Evolutionary conservation across 2,888 invertebrate species (phyloP), one percentile per base, ranked within the genome.

Genomic region (Artemia sinica): DNA sequence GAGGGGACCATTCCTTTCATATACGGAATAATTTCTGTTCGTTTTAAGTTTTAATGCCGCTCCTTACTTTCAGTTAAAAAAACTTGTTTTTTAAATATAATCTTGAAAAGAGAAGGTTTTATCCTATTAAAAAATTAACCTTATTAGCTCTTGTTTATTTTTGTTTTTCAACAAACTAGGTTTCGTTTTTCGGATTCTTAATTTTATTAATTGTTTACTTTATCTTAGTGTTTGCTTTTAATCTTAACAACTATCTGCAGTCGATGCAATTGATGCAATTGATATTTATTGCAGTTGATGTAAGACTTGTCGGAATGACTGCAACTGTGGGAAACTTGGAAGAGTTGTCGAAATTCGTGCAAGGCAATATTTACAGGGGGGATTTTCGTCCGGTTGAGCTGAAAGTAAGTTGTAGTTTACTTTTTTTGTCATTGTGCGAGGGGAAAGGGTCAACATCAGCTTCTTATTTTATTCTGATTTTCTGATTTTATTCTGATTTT

Each of bases 291-390:
- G 48, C 74, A 85, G 85, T 80, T 65, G 79, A 79, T 69, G 86
- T 90, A 71, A 94, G 94, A 77, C 86, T 97, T 70, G 84, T 97
- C 18, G 95, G 93, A 41, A 96, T 97, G 94, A 94, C 93, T 78
- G 97, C 97, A 0, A 97, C 97, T 0, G 88, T 97, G 74, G 93
- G 91, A 70, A 96, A 97, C 79, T 80, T 95, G 69, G 77, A 83
- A 0, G 91, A 95, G 75, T 76, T 98, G 65, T 85, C 87, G 0
- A 75, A 77, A 69, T 97, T 94, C 78, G 80, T 98, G 2, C 82
- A 85, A 69, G 88, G 94, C 0, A 86, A 89, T 68, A 81, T 89
- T 13, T 96, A 87, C 77, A 83, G 85, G 13, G 84, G 86, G 70
- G 84, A 92, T 76, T 97, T 96, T 79, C 82, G 96, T 65, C 96